phyloP scores from a whole-genome alignment of 2,113 vertebrate species.

The Enhydra lutris region DNA sequence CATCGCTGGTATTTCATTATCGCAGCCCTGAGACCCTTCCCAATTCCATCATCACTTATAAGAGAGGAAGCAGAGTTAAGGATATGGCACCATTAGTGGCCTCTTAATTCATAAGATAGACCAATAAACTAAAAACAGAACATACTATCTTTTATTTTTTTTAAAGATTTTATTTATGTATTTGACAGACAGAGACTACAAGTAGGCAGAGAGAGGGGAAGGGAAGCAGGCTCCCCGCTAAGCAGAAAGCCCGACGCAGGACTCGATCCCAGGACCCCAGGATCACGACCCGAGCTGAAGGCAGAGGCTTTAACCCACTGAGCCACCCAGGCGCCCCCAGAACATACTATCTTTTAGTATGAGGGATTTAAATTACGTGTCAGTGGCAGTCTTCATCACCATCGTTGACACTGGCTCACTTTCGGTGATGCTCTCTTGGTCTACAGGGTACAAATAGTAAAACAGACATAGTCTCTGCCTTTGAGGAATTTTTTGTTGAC shows the following conservation, averaged over 20 bases:
- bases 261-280: too few species aligned
- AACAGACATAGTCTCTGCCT: not conserved
- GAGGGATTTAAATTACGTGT: not conserved
- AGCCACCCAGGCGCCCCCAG: not conserved
- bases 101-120: not conserved
- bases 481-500: not conserved
- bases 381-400: too few species aligned
- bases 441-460: too few species aligned
- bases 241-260: too few species aligned
- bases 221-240: too few species aligned
- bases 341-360: not conserved
- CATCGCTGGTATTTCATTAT: not conserved
- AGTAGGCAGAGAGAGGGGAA: too few species aligned
- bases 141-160: not conserved
- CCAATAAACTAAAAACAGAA: not conserved
- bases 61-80: not conserved
- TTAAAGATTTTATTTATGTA: too few species aligned
- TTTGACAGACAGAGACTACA: too few species aligned
- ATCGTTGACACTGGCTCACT: not conserved
- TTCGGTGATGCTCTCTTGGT: not conserved
- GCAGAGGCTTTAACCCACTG: too few species aligned
- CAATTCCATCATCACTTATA: not conserved
- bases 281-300: too few species aligned
- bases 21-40: not conserved
- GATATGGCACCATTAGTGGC: not conserved